phyloP scores from a whole-genome alignment of 1,140 invertebrate species.

The Doryteuthis pealeii region DNA sequence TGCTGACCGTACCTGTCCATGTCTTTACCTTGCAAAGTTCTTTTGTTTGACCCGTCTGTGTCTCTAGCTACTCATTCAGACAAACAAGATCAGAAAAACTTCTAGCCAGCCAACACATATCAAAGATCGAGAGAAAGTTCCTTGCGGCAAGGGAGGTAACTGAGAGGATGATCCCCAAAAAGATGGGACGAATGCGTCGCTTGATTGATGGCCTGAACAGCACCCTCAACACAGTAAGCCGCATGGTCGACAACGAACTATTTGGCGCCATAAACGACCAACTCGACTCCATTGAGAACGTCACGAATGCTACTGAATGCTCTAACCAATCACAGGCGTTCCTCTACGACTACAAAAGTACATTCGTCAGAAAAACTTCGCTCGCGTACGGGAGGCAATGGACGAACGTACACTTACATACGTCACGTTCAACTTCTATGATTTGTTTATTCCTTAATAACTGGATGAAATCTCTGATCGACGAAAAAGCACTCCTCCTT shows the following conservation, averaged over 20 bases:
- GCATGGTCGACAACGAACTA: background rate
- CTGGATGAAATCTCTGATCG: background rate
- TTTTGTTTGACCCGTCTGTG: background rate
- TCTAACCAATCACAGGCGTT: background rate
- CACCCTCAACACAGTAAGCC: background rate
- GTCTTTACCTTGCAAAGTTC: background rate
- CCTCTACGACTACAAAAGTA: background rate
- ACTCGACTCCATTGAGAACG: background rate
- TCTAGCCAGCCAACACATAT: background rate
- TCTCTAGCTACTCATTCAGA: background rate
- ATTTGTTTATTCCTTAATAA: background rate
- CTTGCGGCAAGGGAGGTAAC: background rate
- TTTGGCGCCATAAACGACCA: background rate
- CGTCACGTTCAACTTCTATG: background rate
- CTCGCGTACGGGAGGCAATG: background rate
- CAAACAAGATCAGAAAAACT: conserved; percentile 2
- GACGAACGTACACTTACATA: background rate
- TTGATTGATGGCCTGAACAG: background rate
- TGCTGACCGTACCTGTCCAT: background rate
- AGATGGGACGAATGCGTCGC: background rate
- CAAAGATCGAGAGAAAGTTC: background rate
- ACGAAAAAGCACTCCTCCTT: too few relatives aligned
- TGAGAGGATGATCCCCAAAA: background rate
- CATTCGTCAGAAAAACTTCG: background rate
- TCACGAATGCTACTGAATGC: background rate